phyloP scores from a whole-genome alignment of 2,888 invertebrate species.

The Drosophila meridiana region DNA sequence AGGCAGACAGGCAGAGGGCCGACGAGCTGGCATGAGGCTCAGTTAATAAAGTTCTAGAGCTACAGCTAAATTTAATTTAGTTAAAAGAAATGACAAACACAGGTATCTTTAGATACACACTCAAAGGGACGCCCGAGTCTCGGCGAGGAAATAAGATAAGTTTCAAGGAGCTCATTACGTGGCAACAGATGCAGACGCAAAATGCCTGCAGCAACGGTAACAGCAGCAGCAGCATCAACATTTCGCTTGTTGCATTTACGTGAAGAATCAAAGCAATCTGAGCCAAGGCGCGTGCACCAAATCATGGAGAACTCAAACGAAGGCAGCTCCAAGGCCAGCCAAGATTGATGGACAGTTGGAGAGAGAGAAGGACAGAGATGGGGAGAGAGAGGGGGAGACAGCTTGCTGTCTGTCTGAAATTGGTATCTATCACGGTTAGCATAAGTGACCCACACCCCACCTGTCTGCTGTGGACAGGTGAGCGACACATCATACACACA shows the following conservation, averaged over 20 bases:
- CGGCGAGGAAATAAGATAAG: conserved; percentile 53
- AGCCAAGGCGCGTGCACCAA: conserved; percentile 15
- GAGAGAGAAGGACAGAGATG: background rate
- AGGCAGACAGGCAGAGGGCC: background rate
- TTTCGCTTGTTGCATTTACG: conserved; percentile 17
- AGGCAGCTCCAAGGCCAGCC: conserved; percentile 5
- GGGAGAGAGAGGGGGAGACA: background rate
- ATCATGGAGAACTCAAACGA: conserved; percentile 11
- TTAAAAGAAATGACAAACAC: conserved; percentile 59
- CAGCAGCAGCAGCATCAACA: background rate
- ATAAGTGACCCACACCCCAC: background rate
- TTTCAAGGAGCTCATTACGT: conserved; percentile 49
- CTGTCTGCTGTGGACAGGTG: conserved; percentile 5
- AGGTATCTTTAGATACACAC: conserved; percentile 42
- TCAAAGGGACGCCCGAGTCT: conserved; percentile 32
- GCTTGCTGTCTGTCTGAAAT: background rate
- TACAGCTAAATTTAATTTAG: conserved; percentile 64
- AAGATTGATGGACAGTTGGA: conserved; percentile 8
- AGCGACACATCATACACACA: conserved; percentile 7
- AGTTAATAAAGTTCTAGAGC: conserved; percentile 70
- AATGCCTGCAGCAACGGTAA: conserved; percentile 18
- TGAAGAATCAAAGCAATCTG: conserved; percentile 15
- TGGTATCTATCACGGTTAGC: background rate
- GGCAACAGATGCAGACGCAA: conserved; percentile 7
- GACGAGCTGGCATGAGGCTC: conserved; percentile 3